These are phyloP conservation scores for Fragum whitleyi DNA, from an alignment of 2,888 invertebrate genomes.

Conservation along the genomic window DNA sequence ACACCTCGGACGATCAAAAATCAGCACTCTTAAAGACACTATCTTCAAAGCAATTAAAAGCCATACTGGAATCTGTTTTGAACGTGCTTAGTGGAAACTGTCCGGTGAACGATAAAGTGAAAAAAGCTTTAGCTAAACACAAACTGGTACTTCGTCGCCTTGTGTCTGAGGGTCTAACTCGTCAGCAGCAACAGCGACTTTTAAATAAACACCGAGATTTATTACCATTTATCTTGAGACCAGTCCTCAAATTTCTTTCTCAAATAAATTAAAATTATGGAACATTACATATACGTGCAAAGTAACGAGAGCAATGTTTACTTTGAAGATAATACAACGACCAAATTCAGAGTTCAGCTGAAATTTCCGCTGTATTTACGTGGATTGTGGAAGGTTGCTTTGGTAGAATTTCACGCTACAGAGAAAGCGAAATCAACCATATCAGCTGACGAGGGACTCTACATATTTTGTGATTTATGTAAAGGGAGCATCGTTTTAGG, in stretches of 20 bases:
- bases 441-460: too few relatives aligned
- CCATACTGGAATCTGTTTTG: conserved; percentile 47
- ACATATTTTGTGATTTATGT: conserved; percentile 19
- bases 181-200: too few relatives aligned
- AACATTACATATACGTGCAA: conserved; percentile 37
- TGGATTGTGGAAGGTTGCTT: too few relatives aligned
- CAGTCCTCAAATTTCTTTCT: too few relatives aligned
- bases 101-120: conserved; percentile 31
- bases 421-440: conserved; percentile 28
- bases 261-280: conserved; percentile 24
- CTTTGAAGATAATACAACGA: not conserved
- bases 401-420: conserved; percentile 22
- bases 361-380: too few relatives aligned
- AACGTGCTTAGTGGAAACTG: conserved; percentile 54
- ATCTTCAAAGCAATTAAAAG: conserved; percentile 28
- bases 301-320: conserved; percentile 35
- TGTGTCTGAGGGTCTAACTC: conserved; percentile 41
- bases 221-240: conserved; percentile 39
- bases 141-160: too few relatives aligned
- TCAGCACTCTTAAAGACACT: conserved; percentile 35
- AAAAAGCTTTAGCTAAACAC: conserved; percentile 39
- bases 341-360: conserved; percentile 36
- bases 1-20: conserved; percentile 25
- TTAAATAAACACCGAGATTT: conserved; percentile 39
- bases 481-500: too few relatives aligned